Evolutionary conservation across 2,888 invertebrate species (phyloP), one percentile per base, ranked within the genome.

Genomic region (Harpalus rufipes): DNA sequence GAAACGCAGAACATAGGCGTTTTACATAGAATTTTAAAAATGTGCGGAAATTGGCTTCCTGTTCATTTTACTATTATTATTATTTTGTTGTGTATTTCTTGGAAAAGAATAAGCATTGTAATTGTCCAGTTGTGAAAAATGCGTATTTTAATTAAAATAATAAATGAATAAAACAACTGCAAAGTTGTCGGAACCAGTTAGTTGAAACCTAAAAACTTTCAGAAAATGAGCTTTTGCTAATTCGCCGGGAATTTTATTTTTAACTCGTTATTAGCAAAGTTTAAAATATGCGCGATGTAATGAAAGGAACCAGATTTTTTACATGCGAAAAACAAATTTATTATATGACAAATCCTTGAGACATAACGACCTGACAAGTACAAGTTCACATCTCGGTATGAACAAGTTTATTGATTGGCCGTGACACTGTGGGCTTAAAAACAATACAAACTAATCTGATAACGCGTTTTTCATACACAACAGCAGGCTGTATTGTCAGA

Each of bases 381-480:
- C 44, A 74, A 74, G 44, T 74, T 74, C 44, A 44, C 41, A 74
- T 41, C 16, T 74, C 32, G 8, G 16, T 63, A 68, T 14, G 39
- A 44, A 74, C 14, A 74, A 32, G 41, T 18, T 16, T 72, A 78
- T 78, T 78, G 58, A 78, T 58, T 78, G 78, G 10, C 59, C 78
- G 32, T 59, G 59, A 78, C 78, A 78, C 51, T 78, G 78, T 12
- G 59, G 25, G 14, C 25, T 51, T 51, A 51, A 39, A 63, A 39
- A 63, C 32, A 68, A 58, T 14, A 78, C n/a, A 56, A n/a, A 7
- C 58, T 76, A 76, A 78, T 78, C 78, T 32, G 78, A 78, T 78
- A 76, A 76, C 51, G 21, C 12, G 16, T 68, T 51, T 51, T 74
- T 76, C 51, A 76, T 76, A 76, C 16, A 58, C 32, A 78, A 78